Conservation (phyloP, 2,797 vertebrate genomes). For the Setipinna tenuifilis region DNA sequence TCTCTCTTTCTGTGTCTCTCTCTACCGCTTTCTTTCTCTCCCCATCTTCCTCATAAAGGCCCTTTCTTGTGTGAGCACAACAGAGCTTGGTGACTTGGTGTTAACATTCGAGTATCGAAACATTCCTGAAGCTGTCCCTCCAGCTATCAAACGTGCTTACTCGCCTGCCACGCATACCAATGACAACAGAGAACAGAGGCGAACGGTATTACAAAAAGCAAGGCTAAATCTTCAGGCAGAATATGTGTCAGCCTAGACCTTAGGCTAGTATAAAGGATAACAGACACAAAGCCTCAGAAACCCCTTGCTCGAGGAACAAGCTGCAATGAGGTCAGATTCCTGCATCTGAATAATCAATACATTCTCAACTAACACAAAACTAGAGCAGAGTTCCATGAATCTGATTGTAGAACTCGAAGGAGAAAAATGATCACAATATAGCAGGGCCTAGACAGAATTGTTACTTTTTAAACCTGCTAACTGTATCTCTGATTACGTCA, state of each 20-base stretch:
- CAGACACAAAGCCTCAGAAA: not conserved
- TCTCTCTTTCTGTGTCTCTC: not conserved
- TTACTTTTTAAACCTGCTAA: not conserved
- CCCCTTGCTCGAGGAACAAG: not conserved
- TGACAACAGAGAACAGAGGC: not conserved
- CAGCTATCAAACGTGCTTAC: not conserved
- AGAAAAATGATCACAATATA: no score
- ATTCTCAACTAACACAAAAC: not conserved
- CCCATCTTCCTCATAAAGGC: no score
- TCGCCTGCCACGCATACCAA: not conserved
- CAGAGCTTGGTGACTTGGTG: not conserved
- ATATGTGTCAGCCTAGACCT: not conserved
- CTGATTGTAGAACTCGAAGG: no score
- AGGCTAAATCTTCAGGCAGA: not conserved
- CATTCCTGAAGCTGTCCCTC: not conserved
- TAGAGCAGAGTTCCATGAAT: not conserved
- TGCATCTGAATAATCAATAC: not conserved
- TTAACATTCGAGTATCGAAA: not conserved
- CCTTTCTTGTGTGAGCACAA: not conserved
- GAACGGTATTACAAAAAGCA: not conserved
- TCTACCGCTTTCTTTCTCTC: not conserved
- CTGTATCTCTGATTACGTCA: not conserved
- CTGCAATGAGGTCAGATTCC: not conserved
- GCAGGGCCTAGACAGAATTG: not conserved
- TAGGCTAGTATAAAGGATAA: not conserved